phyloP scores from a whole-genome alignment of 2,888 invertebrate species.

The Cephus runcator region DNA sequence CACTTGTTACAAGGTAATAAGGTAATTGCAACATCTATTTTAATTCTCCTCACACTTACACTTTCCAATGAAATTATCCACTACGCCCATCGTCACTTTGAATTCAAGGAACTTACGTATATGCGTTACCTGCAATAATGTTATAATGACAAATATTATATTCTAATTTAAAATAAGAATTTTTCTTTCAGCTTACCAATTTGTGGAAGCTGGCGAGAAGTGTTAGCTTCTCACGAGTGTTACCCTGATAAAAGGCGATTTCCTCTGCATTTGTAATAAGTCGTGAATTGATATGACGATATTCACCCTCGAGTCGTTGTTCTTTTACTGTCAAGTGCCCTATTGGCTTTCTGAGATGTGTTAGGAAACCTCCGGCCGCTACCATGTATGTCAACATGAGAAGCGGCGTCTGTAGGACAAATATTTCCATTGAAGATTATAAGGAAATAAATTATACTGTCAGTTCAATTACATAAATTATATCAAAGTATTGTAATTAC shows the following conservation, averaged over 20 bases:
- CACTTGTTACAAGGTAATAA: background rate
- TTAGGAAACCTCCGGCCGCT: slow-evolving; percentile 86
- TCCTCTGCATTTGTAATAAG: slow-evolving; percentile 98
- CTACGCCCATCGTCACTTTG: slow-evolving; percentile 89
- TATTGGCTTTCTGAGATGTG: slow-evolving; percentile 88
- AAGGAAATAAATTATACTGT: background rate
- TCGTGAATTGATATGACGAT: slow-evolving; percentile 94
- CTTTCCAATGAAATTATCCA: slow-evolving; percentile 97
- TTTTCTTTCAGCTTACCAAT: slow-evolving; percentile 65
- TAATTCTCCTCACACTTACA: slow-evolving; percentile 71
- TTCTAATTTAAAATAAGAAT: background rate
- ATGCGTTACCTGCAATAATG: slow-evolving; percentile 75
- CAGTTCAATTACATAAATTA: background rate
- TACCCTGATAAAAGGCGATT: slow-evolving; percentile 85
- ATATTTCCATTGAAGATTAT: slow-evolving; percentile 8
- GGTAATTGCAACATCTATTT: background rate
- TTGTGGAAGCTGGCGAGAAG: slow-evolving; percentile 90
- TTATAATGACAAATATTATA: background rate
- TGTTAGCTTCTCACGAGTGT: slow-evolving; percentile 87
- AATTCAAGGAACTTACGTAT: slow-evolving; percentile 89
- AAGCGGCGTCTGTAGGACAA: slow-evolving; percentile 80
- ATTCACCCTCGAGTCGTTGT: slow-evolving; percentile 98
- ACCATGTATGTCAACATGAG: slow-evolving; percentile 89
- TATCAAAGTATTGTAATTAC: slow-evolving; percentile 59
- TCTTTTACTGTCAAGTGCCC: slow-evolving; percentile 89